Evolutionary conservation across 2,113 vertebrate genomes (phyloP), one percentile per base, ranked within the genome.

Genomic region (Hirundichthys speculiger): DNA sequence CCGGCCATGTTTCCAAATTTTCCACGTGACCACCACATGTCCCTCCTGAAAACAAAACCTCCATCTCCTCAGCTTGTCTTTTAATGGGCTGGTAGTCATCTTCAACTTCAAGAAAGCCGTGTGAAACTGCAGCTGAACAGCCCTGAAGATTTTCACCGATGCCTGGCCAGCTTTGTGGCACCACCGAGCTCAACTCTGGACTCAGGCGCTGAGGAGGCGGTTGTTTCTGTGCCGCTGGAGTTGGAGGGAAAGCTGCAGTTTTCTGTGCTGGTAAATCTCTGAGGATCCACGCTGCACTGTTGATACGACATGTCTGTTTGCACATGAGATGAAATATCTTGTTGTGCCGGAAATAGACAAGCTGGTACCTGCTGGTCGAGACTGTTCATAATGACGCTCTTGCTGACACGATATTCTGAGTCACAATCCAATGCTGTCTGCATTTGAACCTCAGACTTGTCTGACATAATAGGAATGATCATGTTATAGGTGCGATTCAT

Each of bases 401-500:
- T 51, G 41, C 45, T 34, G 0, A 73, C 25, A 51, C 49, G 49
- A 55, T 71, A 78, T 1, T 7, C 40, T 16, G 41, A 21, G 13
- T 75, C 73, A 55, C 25, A 52, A 5, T 4, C 2, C 39, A 67
- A 9, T 34, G 7, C 30, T 9, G 30, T 9, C 30, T 34, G 30
- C 30, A 34, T 34, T 34, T 5, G 69, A 45, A 14, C 39, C 5
- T 27, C 38, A 14, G n/a, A 54, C 3, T 2, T 7, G 7, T 47
- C 24, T 0, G 1, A 16, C 21, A 2, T 4, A 34, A 10, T 34
- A 3, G 69, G 58, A 30, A n/a, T 12, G 50, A 77, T 0, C 18
- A 73, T 11, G 20, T 71, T 77, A 46, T 91, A 92, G 2, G 60
- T 55, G 49, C 11, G 61, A 55, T 92, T 93, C 9, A 73, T 53